These are phyloP conservation scores for Rafetus swinhoei DNA, from an alignment of 2,113 vertebrate genomes.

Conservation along the genomic window DNA sequence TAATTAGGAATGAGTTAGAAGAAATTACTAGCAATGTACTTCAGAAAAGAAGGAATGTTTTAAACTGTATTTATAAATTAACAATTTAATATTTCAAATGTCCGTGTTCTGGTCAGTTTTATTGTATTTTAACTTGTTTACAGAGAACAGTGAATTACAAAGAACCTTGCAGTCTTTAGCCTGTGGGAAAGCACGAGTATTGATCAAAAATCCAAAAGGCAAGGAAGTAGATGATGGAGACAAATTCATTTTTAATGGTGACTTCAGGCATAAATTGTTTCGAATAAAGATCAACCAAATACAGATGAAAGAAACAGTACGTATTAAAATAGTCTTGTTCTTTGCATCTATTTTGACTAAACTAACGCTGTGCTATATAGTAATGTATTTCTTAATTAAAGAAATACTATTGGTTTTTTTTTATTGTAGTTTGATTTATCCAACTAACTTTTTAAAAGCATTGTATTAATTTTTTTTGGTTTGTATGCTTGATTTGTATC, in stretches of 20 bases:
- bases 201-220: conserved; percentile 83
- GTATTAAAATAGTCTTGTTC: conserved; percentile 35
- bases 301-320: conserved; percentile 88
- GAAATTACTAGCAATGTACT: not conserved
- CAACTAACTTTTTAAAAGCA: not conserved
- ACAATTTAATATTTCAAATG: not conserved
- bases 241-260: conserved; percentile 82
- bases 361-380: not conserved
- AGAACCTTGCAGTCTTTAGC: conserved; percentile 85
- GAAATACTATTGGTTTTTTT: not conserved
- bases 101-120: not conserved
- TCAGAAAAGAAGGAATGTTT: not conserved
- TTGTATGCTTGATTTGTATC: not conserved
- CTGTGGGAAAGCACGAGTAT: conserved; percentile 84
- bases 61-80: not conserved
- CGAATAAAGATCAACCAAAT: conserved; percentile 90
- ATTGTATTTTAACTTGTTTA: not conserved
- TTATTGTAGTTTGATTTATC: not conserved
- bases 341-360: not conserved
- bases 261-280: conserved; percentile 87
- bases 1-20: not conserved
- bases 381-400: not conserved
- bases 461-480: not conserved
- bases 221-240: conserved; percentile 86
- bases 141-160: conserved; percentile 84